Evolutionary conservation across 2,113 vertebrate species (phyloP), one percentile per base, ranked within the genome.

Genomic region (Hippocampus comes): DNA sequence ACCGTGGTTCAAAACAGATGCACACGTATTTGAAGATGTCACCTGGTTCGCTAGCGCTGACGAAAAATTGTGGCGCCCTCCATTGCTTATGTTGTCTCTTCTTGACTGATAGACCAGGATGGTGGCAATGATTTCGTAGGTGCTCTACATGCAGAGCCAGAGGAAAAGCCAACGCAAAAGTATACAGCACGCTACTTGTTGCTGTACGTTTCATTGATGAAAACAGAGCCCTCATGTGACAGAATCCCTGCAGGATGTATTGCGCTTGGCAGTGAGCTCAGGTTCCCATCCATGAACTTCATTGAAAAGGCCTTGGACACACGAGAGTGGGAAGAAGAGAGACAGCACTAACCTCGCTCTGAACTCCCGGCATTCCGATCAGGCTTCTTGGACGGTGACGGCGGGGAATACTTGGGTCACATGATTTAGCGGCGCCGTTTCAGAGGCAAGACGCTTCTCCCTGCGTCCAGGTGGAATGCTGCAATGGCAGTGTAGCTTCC

Each of bases 401-500:
- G 59, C 27, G 59, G 59, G 59, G 59, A 61, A 61, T 61, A 61
- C 59, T 61, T 30, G 27, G 18, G 27, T 61, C 59, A 61, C 59
- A 34, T 34, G 59, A 61, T 61, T 61, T 61, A 30, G 17, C 25
- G 59, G 59, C 59, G 59, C 59, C 27, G 59, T 61, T 61, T 18
- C 59, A 61, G 23, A 61, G 59, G 27, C 59, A 20, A 9, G 8
- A 61, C 27, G 27, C 56, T 59, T 25, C 23, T 14, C 12, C n/a
- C 4, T 15, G 34, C 3, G 9, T n/a, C 8, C 9, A 56, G 53
- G 8, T 7, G 53, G 9, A 10, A 10, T 21, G 53, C 53, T 25
- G 56, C 8, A 10, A 27, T 27, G 27, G 23, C 23, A 17, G 23
- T 2, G 25, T 5, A 12, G 30, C 59, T 61, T 27, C 59, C 7